phyloP scores from a whole-genome alignment of 2,888 invertebrate species.

The Tribolium freemani region DNA sequence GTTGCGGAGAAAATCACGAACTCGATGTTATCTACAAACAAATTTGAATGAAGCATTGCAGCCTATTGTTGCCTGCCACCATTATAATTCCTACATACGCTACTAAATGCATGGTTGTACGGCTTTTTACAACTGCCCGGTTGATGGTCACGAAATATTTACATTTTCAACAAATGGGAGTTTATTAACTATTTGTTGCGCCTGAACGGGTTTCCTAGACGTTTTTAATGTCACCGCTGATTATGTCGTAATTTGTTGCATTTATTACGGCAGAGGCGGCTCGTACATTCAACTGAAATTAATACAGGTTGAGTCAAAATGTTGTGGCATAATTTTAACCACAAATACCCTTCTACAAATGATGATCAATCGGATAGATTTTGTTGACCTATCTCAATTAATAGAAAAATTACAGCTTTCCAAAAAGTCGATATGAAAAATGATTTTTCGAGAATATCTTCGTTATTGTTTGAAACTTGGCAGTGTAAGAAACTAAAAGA shows the following conservation, averaged over 20 bases:
- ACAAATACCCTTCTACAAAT: no score
- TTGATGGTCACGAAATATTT: background rate
- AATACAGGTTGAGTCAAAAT: no score
- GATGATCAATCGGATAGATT: no score
- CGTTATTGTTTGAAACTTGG: no score
- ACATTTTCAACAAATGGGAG: background rate
- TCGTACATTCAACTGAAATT: background rate
- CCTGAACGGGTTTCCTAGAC: slow-evolving; percentile 2
- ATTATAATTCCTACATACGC: slow-evolving; percentile 47
- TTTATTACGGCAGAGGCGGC: slow-evolving; percentile 8
- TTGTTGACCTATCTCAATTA: no score
- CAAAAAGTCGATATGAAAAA: no score
- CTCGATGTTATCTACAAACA: slow-evolving; percentile 48
- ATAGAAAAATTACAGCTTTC: no score
- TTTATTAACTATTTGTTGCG: background rate
- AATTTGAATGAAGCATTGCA: slow-evolving; percentile 50
- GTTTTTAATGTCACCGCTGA: slow-evolving; percentile 13
- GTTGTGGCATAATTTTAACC: no score
- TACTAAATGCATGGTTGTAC: slow-evolving; percentile 44
- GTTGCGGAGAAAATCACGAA: slow-evolving; percentile 46
- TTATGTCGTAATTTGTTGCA: slow-evolving; percentile 9
- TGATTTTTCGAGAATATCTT: no score
- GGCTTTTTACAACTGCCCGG: slow-evolving; percentile 24
- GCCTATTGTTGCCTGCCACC: slow-evolving; percentile 47
- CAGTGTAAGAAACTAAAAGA: no score